Conservation (phyloP, 2,113 vertebrate genomes). For the Oceanites oceanicus region DNA sequence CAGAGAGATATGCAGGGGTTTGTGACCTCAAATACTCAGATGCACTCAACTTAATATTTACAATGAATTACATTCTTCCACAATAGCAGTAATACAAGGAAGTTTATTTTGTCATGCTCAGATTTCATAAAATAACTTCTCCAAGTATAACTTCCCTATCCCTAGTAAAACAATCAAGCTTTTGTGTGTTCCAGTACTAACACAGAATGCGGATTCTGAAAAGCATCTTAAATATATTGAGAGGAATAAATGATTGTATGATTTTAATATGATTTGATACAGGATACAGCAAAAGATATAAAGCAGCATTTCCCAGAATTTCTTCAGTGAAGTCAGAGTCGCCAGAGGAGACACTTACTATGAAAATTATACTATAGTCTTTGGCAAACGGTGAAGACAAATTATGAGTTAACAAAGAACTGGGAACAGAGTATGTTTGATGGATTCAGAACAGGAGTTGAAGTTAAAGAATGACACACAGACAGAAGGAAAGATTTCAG, state of each 20-base stretch:
- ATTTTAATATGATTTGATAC: not conserved
- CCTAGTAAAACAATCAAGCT: constrained; percentile 25
- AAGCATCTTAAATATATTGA: not conserved
- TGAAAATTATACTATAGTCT: not conserved
- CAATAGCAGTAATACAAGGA: constrained; percentile 50
- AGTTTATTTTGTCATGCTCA: constrained; percentile 64
- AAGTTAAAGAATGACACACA: not conserved
- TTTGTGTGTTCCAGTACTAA: constrained; percentile 17
- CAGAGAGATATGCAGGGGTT: not conserved
- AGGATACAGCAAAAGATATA: not conserved
- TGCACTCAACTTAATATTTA: not conserved
- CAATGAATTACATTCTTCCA: constrained; percentile 39
- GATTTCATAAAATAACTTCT: constrained; percentile 60
- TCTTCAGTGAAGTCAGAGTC: not conserved
- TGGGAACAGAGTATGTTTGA: not conserved
- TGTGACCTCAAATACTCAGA: not conserved
- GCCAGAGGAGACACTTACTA: not conserved
- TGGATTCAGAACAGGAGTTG: not conserved
- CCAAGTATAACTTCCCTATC: constrained; percentile 44
- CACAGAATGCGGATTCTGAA: not conserved
- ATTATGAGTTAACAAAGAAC: not conserved
- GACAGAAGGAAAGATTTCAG: not conserved
- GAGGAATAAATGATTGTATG: not conserved
- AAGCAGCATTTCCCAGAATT: not conserved
- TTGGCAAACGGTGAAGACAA: not conserved